Conservation (phyloP, 2,113 vertebrate genomes). For the Brachionichthys hirsutus region DNA sequence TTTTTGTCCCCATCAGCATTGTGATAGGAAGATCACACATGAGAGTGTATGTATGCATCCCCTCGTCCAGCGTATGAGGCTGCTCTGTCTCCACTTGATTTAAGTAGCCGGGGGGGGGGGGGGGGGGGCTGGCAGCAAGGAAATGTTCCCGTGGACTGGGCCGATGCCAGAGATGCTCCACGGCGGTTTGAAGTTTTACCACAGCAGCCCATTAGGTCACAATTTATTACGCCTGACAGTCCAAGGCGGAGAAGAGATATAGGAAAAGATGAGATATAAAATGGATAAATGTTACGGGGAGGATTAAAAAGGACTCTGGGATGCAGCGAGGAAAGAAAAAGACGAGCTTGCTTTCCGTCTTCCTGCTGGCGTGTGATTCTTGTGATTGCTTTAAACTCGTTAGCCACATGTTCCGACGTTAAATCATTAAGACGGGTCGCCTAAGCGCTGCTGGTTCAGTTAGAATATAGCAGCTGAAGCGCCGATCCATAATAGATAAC, state of each 20-base stretch:
- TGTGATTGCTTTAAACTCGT: not conserved
- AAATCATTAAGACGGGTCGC: not conserved
- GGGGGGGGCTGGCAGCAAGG: slow-evolving; percentile 45
- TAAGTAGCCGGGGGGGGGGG: slow-evolving; percentile 35
- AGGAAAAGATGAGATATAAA: slow-evolving; percentile 15
- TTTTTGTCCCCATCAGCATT: slow-evolving; percentile 29
- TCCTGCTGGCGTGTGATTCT: not conserved
- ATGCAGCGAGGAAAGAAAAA: slow-evolving; percentile 4
- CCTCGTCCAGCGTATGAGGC: slow-evolving; percentile 58
- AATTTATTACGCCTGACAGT: slow-evolving; percentile 44
- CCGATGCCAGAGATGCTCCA: slow-evolving; percentile 42
- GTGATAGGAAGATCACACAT: slow-evolving; percentile 54
- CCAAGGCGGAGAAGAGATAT: slow-evolving; percentile 8
- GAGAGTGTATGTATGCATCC: slow-evolving; percentile 55
- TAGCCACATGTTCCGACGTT: not conserved
- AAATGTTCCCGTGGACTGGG: slow-evolving; percentile 48
- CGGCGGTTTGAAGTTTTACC: slow-evolving; percentile 37
- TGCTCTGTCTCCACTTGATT: slow-evolving; percentile 48
- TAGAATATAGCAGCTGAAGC: not conserved
- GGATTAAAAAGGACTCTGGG: slow-evolving; percentile 4
- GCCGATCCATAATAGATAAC: not conserved
- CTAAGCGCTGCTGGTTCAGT: not conserved
- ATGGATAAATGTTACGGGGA: not conserved
- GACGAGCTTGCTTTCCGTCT: not conserved
- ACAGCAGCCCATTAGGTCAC: slow-evolving; percentile 48